Conservation (phyloP, 1,140 invertebrate species). For the Homarus americanus region DNA sequence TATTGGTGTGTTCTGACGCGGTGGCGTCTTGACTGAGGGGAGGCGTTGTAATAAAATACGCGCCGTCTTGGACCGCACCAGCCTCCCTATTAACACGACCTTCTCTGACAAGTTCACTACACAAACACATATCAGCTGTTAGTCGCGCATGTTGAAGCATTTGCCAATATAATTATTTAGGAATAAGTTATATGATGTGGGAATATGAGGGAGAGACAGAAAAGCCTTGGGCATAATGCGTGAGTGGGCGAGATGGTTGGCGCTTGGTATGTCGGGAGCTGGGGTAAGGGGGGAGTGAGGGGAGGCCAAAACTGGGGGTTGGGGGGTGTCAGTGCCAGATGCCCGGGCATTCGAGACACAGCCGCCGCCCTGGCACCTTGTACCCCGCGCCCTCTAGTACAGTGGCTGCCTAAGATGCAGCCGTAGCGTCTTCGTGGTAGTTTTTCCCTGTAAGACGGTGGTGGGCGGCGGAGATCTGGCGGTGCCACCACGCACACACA, state of each 20-base stretch:
- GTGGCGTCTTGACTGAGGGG: conserved; percentile 54
- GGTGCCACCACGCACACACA: background rate
- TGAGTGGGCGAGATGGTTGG: conserved; percentile 21
- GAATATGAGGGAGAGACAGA: background rate
- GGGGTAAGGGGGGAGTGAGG: background rate
- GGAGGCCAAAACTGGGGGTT: conserved; percentile 29
- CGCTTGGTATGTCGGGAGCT: conserved; percentile 5
- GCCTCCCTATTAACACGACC: background rate
- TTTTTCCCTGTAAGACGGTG: background rate
- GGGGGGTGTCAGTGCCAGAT: conserved; percentile 59
- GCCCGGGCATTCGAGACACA: conserved; percentile 52
- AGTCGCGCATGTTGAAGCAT: background rate
- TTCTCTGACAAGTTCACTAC: background rate
- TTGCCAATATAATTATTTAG: background rate
- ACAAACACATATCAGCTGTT: background rate
- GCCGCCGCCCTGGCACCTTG: conserved; percentile 32
- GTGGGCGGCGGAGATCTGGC: too few species aligned
- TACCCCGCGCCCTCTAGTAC: background rate
- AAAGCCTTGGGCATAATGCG: conserved; percentile 6
- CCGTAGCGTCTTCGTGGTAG: background rate
- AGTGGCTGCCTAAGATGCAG: background rate
- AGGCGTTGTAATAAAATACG: conserved; percentile 54
- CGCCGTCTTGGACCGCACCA: background rate
- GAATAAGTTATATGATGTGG: background rate
- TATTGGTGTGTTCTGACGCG: conserved; percentile 21